A percentile compares a stretch with the other conserved stretches of the same genome.
Conservation (phyloP, 2,888 invertebrate genomes). For the Eristalis intricaria region DNA sequence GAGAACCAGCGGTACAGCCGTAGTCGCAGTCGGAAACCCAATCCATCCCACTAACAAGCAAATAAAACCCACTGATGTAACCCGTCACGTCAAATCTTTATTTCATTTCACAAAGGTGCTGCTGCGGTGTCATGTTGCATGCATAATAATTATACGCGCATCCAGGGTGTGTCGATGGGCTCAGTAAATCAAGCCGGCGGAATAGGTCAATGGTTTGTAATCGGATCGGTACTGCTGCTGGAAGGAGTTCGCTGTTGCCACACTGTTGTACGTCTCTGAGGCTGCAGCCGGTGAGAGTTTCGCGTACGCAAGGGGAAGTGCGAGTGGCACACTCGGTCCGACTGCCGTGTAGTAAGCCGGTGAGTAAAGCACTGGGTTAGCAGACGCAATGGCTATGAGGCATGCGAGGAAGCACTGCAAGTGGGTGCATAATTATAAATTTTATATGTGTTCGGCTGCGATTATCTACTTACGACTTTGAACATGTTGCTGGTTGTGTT, state of each 20-base stretch:
- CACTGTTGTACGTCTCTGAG: conserved; percentile 78
- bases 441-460: not conserved
- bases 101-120: conserved; percentile 52
- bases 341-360: conserved; percentile 74
- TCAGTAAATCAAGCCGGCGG: conserved; percentile 74
- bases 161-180: conserved; percentile 4
- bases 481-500: conserved; percentile 48
- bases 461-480: conserved; percentile 57
- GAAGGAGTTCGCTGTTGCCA: conserved; percentile 77
- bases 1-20: not conserved
- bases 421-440: not conserved
- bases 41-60: conserved; percentile 27
- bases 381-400: conserved; percentile 74
- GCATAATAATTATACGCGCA: conserved; percentile 12
- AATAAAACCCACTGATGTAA: conserved; percentile 49
- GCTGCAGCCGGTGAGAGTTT: conserved; percentile 72
- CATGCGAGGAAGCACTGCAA: conserved; percentile 75
- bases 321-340: conserved; percentile 35
- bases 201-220: conserved; percentile 77
- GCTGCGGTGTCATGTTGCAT: conserved; percentile 46
- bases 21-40: conserved; percentile 20
- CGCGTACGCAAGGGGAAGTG: conserved; percentile 74
- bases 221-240: conserved; percentile 78
- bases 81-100: conserved; percentile 48
- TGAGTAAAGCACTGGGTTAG: conserved; percentile 75